phyloP scores from a whole-genome alignment of 1,140 invertebrate genomes.

The Saccostrea echinata region DNA sequence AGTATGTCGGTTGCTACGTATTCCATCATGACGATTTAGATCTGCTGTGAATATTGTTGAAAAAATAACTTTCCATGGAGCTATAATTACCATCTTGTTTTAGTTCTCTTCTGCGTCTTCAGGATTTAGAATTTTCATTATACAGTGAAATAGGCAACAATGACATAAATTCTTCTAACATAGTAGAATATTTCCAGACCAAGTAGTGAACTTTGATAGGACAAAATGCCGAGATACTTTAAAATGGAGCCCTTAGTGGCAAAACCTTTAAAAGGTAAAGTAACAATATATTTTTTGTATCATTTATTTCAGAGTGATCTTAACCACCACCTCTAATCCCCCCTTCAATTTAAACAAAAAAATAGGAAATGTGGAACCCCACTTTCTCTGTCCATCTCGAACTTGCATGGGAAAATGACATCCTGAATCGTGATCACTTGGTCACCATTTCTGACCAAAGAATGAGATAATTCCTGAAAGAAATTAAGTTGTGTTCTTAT shows the following conservation, averaged over 20 bases:
- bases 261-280: constrained; percentile 7
- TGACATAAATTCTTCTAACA: neutral
- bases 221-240: constrained; percentile 19
- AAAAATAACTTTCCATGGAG: neutral
- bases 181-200: no score
- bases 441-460: no score
- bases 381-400: no score
- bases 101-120: neutral
- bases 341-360: no score
- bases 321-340: no score
- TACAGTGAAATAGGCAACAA: neutral
- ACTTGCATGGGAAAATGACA: no score
- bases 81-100: neutral
- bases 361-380: no score
- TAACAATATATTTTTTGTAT: no score
- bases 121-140: neutral
- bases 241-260: constrained; percentile 21
- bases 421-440: no score
- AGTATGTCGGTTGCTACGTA: neutral
- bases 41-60: neutral
- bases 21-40: neutral
- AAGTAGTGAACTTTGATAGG: neutral
- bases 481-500: no score
- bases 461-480: no score
- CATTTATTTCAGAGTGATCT: no score